Evolutionary conservation across 2,797 vertebrate genomes (phyloP).

Genomic region (Takifugu ocellatus): DNA sequence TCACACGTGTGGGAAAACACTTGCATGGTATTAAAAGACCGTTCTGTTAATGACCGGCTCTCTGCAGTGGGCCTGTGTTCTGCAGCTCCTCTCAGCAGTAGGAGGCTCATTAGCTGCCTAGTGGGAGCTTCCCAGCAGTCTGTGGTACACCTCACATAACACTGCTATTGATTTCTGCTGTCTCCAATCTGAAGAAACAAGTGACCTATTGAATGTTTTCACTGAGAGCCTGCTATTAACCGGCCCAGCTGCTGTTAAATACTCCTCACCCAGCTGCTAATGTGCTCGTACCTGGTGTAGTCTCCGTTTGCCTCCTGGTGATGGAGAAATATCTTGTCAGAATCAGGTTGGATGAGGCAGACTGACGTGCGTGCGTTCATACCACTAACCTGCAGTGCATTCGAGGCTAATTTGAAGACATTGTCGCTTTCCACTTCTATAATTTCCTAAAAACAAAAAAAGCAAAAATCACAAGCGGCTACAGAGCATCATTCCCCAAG

Average conservation of each 20-base stretch:
- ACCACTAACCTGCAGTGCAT: slow-evolving; percentile 87
- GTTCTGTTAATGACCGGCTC: slow-evolving; percentile 26
- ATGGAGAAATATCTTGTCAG: slow-evolving; percentile 39
- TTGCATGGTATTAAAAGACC: slow-evolving; percentile 9
- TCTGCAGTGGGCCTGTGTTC: slow-evolving; percentile 17
- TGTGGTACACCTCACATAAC: slow-evolving; percentile 50
- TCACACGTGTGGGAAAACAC: too few species aligned
- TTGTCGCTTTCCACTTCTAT: slow-evolving; percentile 95
- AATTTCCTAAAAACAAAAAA: slow-evolving; percentile 76
- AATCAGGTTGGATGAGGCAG: slow-evolving; percentile 9
- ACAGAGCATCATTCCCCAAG: slow-evolving; percentile 10
- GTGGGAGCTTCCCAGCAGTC: slow-evolving; percentile 52
- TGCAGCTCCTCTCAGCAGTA: slow-evolving; percentile 40
- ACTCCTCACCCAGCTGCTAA: slow-evolving; percentile 32
- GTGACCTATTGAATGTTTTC: slow-evolving; percentile 55
- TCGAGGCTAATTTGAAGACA: slow-evolving; percentile 91
- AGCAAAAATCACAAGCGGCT: slow-evolving; percentile 17
- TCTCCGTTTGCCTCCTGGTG: slow-evolving; percentile 94
- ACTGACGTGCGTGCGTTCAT: slow-evolving; percentile 6
- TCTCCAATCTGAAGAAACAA: slow-evolving; percentile 47
- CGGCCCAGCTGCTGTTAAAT: slow-evolving; percentile 52
- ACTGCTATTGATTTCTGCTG: slow-evolving; percentile 62
- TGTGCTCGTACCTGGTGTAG: slow-evolving; percentile 76
- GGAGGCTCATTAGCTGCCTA: slow-evolving; percentile 63
- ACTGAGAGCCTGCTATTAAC: slow-evolving; percentile 51